Base-by-base conservation (phyloP, 2,888 invertebrate genomes). In the Teinopalpus imperialis region DNA sequence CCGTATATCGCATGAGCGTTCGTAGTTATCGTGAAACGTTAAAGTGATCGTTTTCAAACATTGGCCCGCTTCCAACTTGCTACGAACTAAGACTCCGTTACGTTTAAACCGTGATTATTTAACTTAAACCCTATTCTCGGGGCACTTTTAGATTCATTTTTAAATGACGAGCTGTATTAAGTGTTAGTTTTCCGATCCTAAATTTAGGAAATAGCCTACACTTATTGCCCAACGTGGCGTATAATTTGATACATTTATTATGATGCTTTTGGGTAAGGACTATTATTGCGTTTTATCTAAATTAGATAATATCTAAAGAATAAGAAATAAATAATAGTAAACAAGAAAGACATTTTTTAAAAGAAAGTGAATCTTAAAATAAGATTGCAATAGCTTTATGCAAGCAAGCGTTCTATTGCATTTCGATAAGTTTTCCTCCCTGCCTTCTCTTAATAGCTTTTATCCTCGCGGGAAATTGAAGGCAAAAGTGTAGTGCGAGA, bases 21-120 rank as follows among this genome's bases (percentile, higher is more conserved):
- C 69, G 69, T 70, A 73, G 69, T 70, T 75, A 79, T 74, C 70
- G 69, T 67, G 65, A 66, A 69, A 70, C 70, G 71, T 68, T 66
- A 70, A 75, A 70, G 72, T 66, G 74, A 73, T 75, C 72, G 73
- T 65, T 69, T 65, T 65, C 63, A 71, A 75, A 69, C 64, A 66
- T 73, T 82, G 81, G 82, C 81, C 50, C 42, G 29, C 58, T 46
- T 68, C 81, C 81, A 82, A 69, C 56, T 56, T 60, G 49, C 61
- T 57, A 65, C 63, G 59, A 59, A 61, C 63, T 65, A 57, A 61
- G 57, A 57, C 57, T 49, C 43, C 53, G 41, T 54, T 47, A 56
- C 52, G 52, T 49, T 59, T 41, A 47, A 56, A 57, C 54, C 26
- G 48, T 46, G 48, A 32, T 54, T 48, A 43, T 46, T 14, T 31